Percentiles rank a stretch among this genome's conserved stretches.
Conservation (phyloP, 2,888 invertebrate species). For the Coelinius sp. region DNA sequence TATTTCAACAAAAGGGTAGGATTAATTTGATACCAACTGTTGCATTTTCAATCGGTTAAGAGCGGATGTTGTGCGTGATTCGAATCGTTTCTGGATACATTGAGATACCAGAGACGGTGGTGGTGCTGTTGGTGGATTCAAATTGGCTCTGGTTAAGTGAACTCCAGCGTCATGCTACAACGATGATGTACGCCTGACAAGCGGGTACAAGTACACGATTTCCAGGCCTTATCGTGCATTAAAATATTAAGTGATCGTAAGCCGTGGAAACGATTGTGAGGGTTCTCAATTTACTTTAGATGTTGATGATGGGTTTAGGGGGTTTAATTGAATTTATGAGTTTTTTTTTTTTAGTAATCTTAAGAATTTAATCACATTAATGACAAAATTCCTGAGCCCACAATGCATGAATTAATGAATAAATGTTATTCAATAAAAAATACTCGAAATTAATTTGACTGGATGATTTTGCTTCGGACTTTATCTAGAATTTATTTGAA, state of each 20-base stretch:
- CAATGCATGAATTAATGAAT: background rate
- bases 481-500: too few species aligned
- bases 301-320: background rate
- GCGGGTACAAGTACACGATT: slow-evolving; percentile 44
- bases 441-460: too few species aligned
- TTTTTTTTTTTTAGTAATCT: background rate
- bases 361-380: background rate
- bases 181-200: slow-evolving; percentile 47
- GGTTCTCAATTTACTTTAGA: slow-evolving; percentile 43
- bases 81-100: background rate
- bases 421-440: too few species aligned
- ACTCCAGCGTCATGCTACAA: slow-evolving; percentile 47
- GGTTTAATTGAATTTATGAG: background rate
- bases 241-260: slow-evolving; percentile 51
- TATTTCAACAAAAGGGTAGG: background rate
- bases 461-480: too few species aligned
- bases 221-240: slow-evolving; percentile 51
- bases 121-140: slow-evolving; percentile 34
- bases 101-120: background rate
- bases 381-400: background rate
- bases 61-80: slow-evolving; percentile 24
- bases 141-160: slow-evolving; percentile 47
- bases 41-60: background rate
- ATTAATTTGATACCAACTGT: background rate
- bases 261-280: slow-evolving; percentile 42